A percentile compares a stretch with the other conserved stretches of the same genome.
These are phyloP conservation scores for Eutrigla gurnardus DNA, from an alignment of 2,797 vertebrate genomes.

Conservation along the genomic window DNA sequence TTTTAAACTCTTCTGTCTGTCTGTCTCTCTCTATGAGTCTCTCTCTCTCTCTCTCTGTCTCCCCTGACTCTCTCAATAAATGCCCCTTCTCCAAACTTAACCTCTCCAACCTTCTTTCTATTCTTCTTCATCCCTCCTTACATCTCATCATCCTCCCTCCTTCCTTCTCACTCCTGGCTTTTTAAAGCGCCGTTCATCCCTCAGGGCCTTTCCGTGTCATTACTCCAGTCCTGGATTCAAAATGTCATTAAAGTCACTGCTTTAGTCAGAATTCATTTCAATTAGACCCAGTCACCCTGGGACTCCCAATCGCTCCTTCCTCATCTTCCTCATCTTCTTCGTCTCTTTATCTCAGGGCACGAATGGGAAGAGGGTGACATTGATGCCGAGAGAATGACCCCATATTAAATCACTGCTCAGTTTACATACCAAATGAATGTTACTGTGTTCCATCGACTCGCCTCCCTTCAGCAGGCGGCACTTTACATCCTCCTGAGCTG, in stretches of 20 bases:
- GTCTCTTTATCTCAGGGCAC: slow-evolving; percentile 11
- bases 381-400: background rate
- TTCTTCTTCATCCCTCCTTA: slow-evolving; percentile 7
- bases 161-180: slow-evolving; percentile 29
- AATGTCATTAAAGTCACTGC: slow-evolving; percentile 80
- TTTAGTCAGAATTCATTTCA: slow-evolving; percentile 82
- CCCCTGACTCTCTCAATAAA: slow-evolving; percentile 58
- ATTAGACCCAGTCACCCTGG: slow-evolving; percentile 75
- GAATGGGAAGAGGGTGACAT: background rate
- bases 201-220: slow-evolving; percentile 71
- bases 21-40: slow-evolving; percentile 28
- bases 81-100: slow-evolving; percentile 44
- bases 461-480: slow-evolving; percentile 24
- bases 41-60: slow-evolving; percentile 31
- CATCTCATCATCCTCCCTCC: slow-evolving; percentile 30
- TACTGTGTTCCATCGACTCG: background rate
- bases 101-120: slow-evolving; percentile 27
- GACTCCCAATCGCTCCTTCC: slow-evolving; percentile 52
- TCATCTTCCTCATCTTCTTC: background rate
- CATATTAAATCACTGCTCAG: background rate
- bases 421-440: background rate
- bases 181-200: slow-evolving; percentile 67
- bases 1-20: slow-evolving; percentile 39
- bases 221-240: slow-evolving; percentile 79
- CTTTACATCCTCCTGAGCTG: slow-evolving; percentile 33